Conservation (phyloP, 2,888 invertebrate species). For the Ornithoptera alexandrae region DNA sequence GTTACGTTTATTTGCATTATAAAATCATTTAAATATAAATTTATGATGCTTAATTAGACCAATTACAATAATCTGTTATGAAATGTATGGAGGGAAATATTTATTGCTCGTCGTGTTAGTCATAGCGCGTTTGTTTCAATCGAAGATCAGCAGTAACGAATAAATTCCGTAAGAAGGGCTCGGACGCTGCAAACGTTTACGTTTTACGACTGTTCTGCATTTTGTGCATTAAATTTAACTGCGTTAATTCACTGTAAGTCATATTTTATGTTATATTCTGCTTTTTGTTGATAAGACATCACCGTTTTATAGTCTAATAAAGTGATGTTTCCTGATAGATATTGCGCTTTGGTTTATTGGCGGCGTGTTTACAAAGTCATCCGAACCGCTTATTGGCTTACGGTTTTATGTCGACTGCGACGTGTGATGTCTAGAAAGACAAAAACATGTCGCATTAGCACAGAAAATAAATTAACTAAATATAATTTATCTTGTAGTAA, state of each 20-base stretch:
- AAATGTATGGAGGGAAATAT: constrained; percentile 7
- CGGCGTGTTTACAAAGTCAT: constrained; percentile 49
- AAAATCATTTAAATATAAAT: constrained; percentile 15
- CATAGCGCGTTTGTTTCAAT: constrained; percentile 7
- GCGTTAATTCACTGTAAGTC: constrained; percentile 38
- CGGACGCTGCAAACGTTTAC: constrained; percentile 23
- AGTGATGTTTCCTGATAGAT: constrained; percentile 60
- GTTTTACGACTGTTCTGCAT: constrained; percentile 27
- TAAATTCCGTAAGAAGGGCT: constrained; percentile 21
- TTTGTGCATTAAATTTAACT: constrained; percentile 31
- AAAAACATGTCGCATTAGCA: constrained; percentile 13
- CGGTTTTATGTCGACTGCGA: constrained; percentile 29
- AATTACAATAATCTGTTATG: constrained; percentile 16
- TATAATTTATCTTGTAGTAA: background rate
- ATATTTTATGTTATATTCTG: constrained; percentile 37
- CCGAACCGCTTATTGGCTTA: constrained; percentile 34
- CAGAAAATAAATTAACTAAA: background rate
- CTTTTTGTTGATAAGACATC: constrained; percentile 45
- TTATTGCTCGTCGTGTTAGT: constrained; percentile 4
- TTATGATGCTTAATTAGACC: constrained; percentile 14
- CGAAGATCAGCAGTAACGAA: background rate
- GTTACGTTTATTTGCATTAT: constrained; percentile 23
- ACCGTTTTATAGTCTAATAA: constrained; percentile 55
- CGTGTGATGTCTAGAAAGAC: constrained; percentile 5
- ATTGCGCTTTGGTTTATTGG: constrained; percentile 54